These are phyloP conservation scores for Tyria jacobaeae DNA, from an alignment of 2,888 invertebrate genomes.

Conservation along the genomic window DNA sequence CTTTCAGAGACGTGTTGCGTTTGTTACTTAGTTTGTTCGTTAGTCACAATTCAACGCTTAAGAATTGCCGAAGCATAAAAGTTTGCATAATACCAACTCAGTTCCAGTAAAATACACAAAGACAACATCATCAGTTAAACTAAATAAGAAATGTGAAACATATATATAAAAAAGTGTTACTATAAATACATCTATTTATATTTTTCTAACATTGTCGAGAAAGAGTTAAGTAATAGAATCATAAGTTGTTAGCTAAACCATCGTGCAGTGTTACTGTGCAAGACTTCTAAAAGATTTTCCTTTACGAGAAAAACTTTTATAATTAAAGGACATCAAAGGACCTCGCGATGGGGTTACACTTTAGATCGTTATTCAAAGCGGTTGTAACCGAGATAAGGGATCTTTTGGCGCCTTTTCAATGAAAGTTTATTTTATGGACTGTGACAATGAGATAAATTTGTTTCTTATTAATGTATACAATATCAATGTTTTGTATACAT, in stretches of 20 bases:
- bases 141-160: not conserved
- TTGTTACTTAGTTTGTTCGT: too few relatives aligned
- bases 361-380: constrained; percentile 83
- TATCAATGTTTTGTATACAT: not conserved
- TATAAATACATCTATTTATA: constrained; percentile 8
- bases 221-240: constrained; percentile 42
- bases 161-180: constrained; percentile 9
- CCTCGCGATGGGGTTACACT: constrained; percentile 82
- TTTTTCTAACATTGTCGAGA: constrained; percentile 7
- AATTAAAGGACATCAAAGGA: constrained; percentile 85
- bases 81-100: not conserved
- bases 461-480: constrained; percentile 36
- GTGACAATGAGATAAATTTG: constrained; percentile 70
- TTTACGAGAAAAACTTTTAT: constrained; percentile 83
- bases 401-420: constrained; percentile 78
- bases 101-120: not conserved
- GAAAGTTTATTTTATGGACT: constrained; percentile 79
- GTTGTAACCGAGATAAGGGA: constrained; percentile 80
- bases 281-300: constrained; percentile 69
- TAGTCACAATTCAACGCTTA: not conserved
- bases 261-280: constrained; percentile 56
- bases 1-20: too few relatives aligned
- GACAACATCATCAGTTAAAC: too few relatives aligned
- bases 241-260: constrained; percentile 50
- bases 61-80: too few relatives aligned